A percentile compares a stretch with the other conserved stretches of the same genome.
Conservation (phyloP, 2,888 invertebrate genomes). For the Drosophila gaucha region DNA sequence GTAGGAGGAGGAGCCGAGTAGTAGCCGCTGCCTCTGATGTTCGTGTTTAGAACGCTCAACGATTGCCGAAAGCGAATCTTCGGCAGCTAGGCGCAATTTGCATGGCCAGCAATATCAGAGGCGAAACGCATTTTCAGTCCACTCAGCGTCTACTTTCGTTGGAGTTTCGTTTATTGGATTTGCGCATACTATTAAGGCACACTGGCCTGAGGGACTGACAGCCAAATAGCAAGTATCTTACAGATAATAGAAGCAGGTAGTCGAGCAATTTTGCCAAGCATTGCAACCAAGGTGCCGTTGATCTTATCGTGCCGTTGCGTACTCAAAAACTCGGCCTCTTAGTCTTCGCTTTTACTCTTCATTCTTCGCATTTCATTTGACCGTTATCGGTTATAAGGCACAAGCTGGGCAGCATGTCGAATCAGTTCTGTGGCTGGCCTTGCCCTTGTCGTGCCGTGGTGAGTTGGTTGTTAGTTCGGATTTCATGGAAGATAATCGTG, state of each 20-base stretch:
- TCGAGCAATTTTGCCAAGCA: constrained; percentile 37
- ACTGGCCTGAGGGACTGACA: constrained; percentile 34
- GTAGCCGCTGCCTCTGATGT: constrained; percentile 6
- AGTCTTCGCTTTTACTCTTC: constrained; percentile 10
- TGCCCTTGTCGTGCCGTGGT: constrained; percentile 63
- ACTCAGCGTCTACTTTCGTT: constrained; percentile 52
- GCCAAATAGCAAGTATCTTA: constrained; percentile 25
- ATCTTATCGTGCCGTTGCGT: constrained; percentile 45
- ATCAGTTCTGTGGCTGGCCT: constrained; percentile 67
- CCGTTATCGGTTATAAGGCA: constrained; percentile 63
- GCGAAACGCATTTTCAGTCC: constrained; percentile 53
- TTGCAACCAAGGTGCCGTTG: constrained; percentile 45
- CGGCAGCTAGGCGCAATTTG: constrained; percentile 40
- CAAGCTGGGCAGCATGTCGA: constrained; percentile 58
- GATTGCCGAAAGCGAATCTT: constrained; percentile 25
- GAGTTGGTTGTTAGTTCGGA: constrained; percentile 18
- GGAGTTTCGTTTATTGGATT: constrained; percentile 40
- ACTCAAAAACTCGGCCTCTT: constrained; percentile 31
- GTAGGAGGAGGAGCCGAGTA: constrained; percentile 24
- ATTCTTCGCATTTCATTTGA: constrained; percentile 12
- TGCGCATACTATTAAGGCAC: constrained; percentile 56
- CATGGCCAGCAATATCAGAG: constrained; percentile 49
- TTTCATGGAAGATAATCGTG: constrained; percentile 21
- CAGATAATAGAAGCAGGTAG: constrained; percentile 49
- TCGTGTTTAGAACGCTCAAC: constrained; percentile 19